Evolutionary conservation across 2,113 vertebrate genomes (phyloP), one percentile per base, ranked within the genome.

Genomic region (Nothocercus nigrocapillus): DNA sequence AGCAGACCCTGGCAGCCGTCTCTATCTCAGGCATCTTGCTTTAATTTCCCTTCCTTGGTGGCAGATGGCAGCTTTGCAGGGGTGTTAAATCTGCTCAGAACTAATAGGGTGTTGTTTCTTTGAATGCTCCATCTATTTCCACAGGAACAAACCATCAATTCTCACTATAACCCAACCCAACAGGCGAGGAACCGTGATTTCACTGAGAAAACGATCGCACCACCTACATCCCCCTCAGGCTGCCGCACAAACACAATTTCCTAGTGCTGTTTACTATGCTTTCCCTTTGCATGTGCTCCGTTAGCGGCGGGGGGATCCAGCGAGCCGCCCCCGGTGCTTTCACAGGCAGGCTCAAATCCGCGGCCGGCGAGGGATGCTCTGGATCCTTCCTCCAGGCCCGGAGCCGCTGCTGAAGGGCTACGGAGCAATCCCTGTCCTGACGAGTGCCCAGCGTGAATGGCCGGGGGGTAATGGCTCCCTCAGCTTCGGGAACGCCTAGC

Each of bases 61-160:
- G 83, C 96, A 96, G 95, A 96, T 96, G 96, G 95, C 79, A 66
- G 90, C 94, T 77, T 90, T 22, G 88, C 90, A 96, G 90, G 90
- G 94, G 70, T 92, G 94, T 96, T 63, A 79, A 82, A 96, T 87
- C 92, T 96, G 93, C 90, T 93, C 67, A 38, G 9, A 88, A 4
- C 85, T 69, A 53, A 58, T 13, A 51, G 85, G 73, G 58, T 34
- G 88, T 3, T 79, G 83, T 25, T 85, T 49, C 90, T 95, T 76
- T 7, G 0, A 84, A 14, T 27, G 70, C 80, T 96, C 89, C 86
- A 64, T 91, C 82, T 78, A 78, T n/a, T 90, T 69, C 90, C 84
- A 49, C 85, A 36, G 85, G 82, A 91, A 40, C 64, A 45, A 93
- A 45, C 94, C 92, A 89, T 36, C 90, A 87, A 0, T 73, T 88